Conservation (phyloP, 2,113 vertebrate genomes). For the Choloepus hoffmanni region DNA sequence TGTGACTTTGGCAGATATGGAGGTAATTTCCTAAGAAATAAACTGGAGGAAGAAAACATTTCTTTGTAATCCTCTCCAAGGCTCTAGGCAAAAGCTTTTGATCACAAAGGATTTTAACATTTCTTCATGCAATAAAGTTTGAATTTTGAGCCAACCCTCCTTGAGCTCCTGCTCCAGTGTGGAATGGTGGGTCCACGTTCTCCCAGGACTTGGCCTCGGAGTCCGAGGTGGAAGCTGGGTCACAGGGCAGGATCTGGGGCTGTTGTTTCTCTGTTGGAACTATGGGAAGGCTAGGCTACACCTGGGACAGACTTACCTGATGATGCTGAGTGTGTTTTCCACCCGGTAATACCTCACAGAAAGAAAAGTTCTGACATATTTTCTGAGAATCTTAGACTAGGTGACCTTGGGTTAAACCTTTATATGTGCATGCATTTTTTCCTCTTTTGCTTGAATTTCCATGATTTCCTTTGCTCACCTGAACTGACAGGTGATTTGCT, state of each 20-base stretch:
- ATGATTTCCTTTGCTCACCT: not conserved
- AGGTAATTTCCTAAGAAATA: slow-evolving; percentile 64
- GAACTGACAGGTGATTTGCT: slow-evolving; percentile 36
- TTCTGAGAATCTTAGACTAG: not conserved
- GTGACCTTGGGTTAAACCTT: not conserved
- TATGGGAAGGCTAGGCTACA: not conserved
- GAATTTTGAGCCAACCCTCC: not conserved
- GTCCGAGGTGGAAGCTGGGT: not conserved
- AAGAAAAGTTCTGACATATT: not conserved
- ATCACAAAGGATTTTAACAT: slow-evolving; percentile 40
- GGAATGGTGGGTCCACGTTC: not conserved
- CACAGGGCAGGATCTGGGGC: not conserved
- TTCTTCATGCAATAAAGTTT: not conserved
- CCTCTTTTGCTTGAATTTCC: not conserved
- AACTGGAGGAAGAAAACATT: slow-evolving; percentile 3
- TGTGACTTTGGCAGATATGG: slow-evolving; percentile 41
- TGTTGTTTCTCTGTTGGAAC: fast-evolving
- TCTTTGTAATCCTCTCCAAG: slow-evolving; percentile 21
- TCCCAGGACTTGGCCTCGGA: not conserved
- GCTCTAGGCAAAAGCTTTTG: slow-evolving; percentile 43
- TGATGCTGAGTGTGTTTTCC: not conserved
- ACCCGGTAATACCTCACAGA: too few relatives aligned
- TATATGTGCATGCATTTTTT: not conserved
- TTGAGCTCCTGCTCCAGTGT: not conserved
- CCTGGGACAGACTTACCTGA: not conserved